phyloP scores from a whole-genome alignment of 2,797 vertebrate species.

The Platalea minor region DNA sequence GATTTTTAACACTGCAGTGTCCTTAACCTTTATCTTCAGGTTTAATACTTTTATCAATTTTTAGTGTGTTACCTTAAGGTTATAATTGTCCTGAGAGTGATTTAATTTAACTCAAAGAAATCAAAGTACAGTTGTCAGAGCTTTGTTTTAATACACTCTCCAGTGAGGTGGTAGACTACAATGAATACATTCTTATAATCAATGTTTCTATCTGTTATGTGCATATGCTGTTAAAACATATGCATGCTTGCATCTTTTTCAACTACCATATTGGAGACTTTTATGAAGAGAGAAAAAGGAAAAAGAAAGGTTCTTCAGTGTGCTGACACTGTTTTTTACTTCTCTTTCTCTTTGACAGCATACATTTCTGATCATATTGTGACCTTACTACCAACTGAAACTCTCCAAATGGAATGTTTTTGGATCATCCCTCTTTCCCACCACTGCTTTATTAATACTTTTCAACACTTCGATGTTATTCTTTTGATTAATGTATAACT shows the following conservation, averaged over 20 bases:
- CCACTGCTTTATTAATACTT: not conserved
- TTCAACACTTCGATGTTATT: not conserved
- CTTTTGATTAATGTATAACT: not conserved
- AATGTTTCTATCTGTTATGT: not conserved
- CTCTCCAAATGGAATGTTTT: not conserved
- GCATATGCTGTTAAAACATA: not conserved
- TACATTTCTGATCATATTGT: not conserved
- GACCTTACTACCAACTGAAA: not conserved
- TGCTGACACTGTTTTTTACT: not conserved
- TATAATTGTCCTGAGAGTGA: not conserved
- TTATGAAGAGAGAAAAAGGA: not conserved
- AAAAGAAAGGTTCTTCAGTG: not conserved
- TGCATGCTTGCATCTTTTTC: not conserved
- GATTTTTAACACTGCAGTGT: not conserved
- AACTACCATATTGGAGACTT: not conserved
- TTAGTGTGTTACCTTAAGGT: not conserved
- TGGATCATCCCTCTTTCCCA: not conserved
- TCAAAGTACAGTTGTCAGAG: not conserved
- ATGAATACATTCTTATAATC: not conserved
- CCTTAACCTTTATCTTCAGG: not conserved
- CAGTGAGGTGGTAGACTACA: not conserved
- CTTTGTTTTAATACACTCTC: not conserved
- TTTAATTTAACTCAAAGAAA: not conserved
- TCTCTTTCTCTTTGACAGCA: not conserved
- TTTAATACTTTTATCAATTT: not conserved